These are phyloP conservation scores for Hyposmocoma kahamanoa DNA, from an alignment of 1,140 invertebrate species.

Conservation along the genomic window DNA sequence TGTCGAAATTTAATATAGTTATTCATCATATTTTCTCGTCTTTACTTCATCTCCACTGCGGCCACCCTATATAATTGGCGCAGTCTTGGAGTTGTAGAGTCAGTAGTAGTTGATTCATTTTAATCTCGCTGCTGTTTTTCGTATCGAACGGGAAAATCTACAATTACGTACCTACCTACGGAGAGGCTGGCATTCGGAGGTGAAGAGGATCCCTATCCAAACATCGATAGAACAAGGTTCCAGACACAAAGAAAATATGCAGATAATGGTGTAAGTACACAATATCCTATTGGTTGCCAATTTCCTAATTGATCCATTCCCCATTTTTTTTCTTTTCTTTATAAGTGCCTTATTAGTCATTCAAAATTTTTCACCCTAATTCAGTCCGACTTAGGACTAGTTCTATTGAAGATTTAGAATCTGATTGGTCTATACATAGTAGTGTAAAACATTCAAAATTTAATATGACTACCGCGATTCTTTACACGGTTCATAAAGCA, in stretches of 20 bases:
- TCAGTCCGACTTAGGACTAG: neutral
- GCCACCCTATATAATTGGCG: too few relatives aligned
- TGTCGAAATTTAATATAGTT: too few relatives aligned
- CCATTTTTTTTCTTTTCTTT: neutral
- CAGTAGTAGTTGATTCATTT: too few relatives aligned
- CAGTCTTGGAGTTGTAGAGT: too few relatives aligned
- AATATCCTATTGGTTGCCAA: conserved; percentile 2
- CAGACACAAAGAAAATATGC: conserved; percentile 1
- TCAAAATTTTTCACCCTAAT: conserved; percentile 7
- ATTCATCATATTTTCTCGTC: too few relatives aligned
- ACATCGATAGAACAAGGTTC: conserved; percentile 5
- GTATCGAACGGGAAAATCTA: neutral
- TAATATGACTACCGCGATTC: neutral
- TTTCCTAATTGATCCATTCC: neutral
- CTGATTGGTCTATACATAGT: neutral
- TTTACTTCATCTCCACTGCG: too few relatives aligned
- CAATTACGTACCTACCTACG: conserved; percentile 4
- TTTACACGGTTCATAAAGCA: conserved; percentile 3
- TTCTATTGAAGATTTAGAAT: neutral
- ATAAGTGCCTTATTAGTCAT: neutral
- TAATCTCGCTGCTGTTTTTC: neutral
- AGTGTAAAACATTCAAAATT: neutral
- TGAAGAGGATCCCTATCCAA: conserved; percentile 6
- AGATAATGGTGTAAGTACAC: conserved; percentile 3
- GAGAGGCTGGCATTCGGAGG: neutral